Percentiles rank a stretch among this genome's conserved stretches.
phyloP scores from a whole-genome alignment of 2,797 vertebrate genomes.

The Labeo calbasu region DNA sequence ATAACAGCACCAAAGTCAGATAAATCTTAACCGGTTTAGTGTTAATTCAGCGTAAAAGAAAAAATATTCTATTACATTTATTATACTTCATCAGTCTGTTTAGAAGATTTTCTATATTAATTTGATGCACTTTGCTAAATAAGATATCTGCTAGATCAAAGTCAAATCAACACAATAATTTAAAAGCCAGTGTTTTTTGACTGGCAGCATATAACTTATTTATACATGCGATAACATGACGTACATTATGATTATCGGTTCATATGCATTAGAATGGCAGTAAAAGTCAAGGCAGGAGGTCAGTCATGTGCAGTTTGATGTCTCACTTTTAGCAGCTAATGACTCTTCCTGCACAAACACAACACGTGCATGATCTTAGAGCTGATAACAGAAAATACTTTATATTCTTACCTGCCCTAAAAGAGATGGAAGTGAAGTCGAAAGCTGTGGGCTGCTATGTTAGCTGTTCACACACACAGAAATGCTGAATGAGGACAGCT shows the following conservation, averaged over 20 bases:
- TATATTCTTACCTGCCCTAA: conserved; percentile 11
- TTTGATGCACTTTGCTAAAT: not conserved
- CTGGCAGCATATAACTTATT: not conserved
- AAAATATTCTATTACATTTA: not conserved
- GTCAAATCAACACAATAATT: not conserved
- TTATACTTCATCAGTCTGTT: not conserved
- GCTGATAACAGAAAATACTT: not conserved
- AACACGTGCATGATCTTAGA: not conserved
- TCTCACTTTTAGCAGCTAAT: not conserved
- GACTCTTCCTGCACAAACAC: conserved; percentile 8
- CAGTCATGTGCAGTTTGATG: not conserved
- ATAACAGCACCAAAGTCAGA: not conserved
- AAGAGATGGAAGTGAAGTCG: not conserved
- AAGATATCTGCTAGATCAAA: not conserved
- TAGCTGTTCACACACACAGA: not conserved
- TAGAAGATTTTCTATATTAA: too few species aligned
- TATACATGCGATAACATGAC: not conserved
- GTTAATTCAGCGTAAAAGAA: not conserved
- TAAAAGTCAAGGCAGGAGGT: not conserved
- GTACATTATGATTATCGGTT: not conserved
- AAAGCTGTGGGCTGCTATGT: not conserved
- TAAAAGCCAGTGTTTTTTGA: not conserved
- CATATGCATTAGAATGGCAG: not conserved
- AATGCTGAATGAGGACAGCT: not conserved
- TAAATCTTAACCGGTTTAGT: rapidly evolving